phyloP scores from a whole-genome alignment of 2,113 vertebrate genomes.

The Dipodomys ordii region DNA sequence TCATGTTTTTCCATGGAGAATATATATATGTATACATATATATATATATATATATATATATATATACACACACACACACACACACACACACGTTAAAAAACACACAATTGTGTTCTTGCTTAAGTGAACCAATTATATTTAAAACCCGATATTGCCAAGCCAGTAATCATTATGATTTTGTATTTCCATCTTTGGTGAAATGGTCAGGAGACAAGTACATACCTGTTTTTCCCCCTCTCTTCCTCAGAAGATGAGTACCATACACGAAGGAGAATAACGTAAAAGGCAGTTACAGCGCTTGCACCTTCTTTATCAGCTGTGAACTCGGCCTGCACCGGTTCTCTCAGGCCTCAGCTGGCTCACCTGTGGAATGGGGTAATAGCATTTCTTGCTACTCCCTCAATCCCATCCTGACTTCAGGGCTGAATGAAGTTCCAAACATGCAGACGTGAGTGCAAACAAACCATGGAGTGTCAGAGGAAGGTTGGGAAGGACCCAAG shows the following conservation, averaged over 20 bases:
- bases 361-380: neutral
- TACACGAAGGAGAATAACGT: neutral
- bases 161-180: neutral
- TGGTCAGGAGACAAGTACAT: neutral
- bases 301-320: neutral
- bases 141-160: neutral
- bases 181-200: neutral
- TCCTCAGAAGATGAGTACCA: neutral
- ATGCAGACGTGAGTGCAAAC: neutral
- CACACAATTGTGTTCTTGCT: neutral
- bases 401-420: neutral
- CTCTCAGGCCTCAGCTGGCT: neutral
- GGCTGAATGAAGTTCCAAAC: neutral
- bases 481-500: accelerated
- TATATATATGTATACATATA: neutral
- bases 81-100: too few relatives aligned
- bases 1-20: neutral
- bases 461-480: accelerated
- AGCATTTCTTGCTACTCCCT: neutral
- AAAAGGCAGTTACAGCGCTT: neutral
- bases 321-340: neutral
- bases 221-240: neutral
- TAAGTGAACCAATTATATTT: neutral
- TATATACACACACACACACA: too few relatives aligned
- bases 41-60: neutral